Percentiles rank a stretch among this genome's conserved stretches.
These are phyloP conservation scores for Heliconius charithonia DNA, from an alignment of 2,888 invertebrate species.

Conservation along the genomic window DNA sequence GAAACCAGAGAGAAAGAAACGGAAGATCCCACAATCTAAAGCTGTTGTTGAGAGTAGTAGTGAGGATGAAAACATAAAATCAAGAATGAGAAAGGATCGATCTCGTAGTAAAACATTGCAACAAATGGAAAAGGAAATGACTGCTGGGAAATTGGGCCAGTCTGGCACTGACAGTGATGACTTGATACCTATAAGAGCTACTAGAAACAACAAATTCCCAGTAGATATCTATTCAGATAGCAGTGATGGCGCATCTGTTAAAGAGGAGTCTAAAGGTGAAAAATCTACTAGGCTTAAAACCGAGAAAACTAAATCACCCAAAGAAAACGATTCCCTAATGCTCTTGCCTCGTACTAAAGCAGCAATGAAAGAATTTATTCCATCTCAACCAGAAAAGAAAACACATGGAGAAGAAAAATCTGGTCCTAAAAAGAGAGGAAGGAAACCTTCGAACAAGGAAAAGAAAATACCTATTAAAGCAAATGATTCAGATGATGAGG, in stretches of 20 bases:
- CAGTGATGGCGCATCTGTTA: constrained; percentile 74
- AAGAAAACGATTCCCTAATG: constrained; percentile 87
- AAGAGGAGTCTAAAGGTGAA: constrained; percentile 76
- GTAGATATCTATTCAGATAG: constrained; percentile 93
- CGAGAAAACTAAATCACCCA: constrained; percentile 81
- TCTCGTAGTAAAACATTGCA: constrained; percentile 85
- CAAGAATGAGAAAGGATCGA: constrained; percentile 73
- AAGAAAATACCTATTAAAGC: constrained; percentile 63
- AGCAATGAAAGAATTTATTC: constrained; percentile 92
- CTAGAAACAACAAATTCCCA: constrained; percentile 84
- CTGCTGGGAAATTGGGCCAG: constrained; percentile 78
- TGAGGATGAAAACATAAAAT: constrained; percentile 82
- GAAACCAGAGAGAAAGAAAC: constrained; percentile 79
- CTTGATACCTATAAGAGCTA: constrained; percentile 85
- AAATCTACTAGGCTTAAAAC: constrained; percentile 76
- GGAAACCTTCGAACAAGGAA: constrained; percentile 78
- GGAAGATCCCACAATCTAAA: constrained; percentile 76
- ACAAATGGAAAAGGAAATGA: constrained; percentile 90
- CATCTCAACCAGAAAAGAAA: constrained; percentile 73
- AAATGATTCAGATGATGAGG: constrained; percentile 73
- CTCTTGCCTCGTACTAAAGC: constrained; percentile 90
- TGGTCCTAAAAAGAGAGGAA: constrained; percentile 72
- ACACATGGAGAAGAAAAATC: constrained; percentile 63
- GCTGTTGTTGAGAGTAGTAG: constrained; percentile 84
- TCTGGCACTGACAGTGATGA: constrained; percentile 92